A percentile compares a stretch with the other conserved stretches of the same genome.
Evolutionary conservation across 2,888 invertebrate species (phyloP).

Genomic region (Smittia aterrima): DNA sequence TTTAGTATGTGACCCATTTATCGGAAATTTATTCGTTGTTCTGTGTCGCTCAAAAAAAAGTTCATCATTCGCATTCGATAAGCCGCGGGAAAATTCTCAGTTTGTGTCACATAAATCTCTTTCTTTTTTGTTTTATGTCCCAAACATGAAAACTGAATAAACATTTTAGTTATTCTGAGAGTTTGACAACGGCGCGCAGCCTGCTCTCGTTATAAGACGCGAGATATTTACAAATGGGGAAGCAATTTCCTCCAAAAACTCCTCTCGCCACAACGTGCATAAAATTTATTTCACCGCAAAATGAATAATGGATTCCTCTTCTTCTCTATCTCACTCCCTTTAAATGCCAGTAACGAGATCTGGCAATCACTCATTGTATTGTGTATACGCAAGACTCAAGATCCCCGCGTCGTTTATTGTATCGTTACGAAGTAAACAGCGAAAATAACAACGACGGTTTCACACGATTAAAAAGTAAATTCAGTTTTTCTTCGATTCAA

Average conservation of each 20-base stretch:
- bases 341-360: neutral
- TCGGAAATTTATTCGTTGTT: neutral
- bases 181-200: neutral
- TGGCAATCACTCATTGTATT: constrained; percentile 15
- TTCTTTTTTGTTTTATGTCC: no score
- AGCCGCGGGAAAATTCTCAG: neutral
- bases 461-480: constrained; percentile 7
- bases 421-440: neutral
- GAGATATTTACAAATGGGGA: constrained; percentile 8
- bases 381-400: neutral
- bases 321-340: neutral
- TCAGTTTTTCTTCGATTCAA: neutral
- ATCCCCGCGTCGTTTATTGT: neutral
- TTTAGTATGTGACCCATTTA: neutral
- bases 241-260: neutral
- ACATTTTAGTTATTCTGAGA: neutral
- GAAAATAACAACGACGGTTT: neutral
- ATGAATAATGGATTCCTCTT: neutral
- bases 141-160: neutral
- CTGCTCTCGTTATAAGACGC: neutral
- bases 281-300: neutral
- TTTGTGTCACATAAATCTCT: neutral
- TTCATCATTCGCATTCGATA: neutral
- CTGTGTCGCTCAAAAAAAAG: neutral
- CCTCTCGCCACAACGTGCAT: neutral